Evolutionary conservation across 2,888 invertebrate species (phyloP), one percentile per base, ranked within the genome.

Genomic region (Chymomyza fuscimana): DNA sequence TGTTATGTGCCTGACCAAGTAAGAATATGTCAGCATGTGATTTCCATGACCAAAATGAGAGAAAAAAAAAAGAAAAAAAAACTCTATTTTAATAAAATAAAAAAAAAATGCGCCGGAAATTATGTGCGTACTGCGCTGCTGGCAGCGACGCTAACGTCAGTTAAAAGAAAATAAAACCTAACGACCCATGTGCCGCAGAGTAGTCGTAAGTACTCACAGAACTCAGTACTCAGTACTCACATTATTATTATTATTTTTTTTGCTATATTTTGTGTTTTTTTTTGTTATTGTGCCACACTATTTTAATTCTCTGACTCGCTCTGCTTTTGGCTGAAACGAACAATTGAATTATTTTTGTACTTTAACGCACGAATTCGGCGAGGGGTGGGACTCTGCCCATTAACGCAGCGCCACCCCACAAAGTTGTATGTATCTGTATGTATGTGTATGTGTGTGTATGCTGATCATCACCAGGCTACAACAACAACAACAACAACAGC

Each of bases 261-360:
- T 72, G 65, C 67, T 61, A 72, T 63, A 22, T 51, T 78, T 67
- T 78, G 67, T 76, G 72, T 78, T 59, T 69, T 74, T 79, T 73
- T 77, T 76, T 73, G 29, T 61, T 54, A 64, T 72, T 72, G 68
- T 82, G 69, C 77, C 84, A 76, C 79, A 78, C 78, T 88, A 87
- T 78, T 79, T 77, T 80, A 78, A 87, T 81, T 81, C 79, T 82
- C 74, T 71, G 86, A 80, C 85, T 79, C 74, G 74, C 76, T 77
- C 73, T 78, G 12, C 80, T 69, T 76, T 70, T 51, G 84, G 32
- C 32, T 32, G 6, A 32, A 32, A 32, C 7, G 32, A 89, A 90
- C 89, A 90, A 90, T 90, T 90, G 89, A 90, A 90, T 88, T 90
- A 89, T 89, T 89, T 90, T 86, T 82, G 80, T 86, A 85, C 86